These are phyloP conservation scores for Crematogaster levior DNA, from an alignment of 2,888 invertebrate species.

Conservation along the genomic window DNA sequence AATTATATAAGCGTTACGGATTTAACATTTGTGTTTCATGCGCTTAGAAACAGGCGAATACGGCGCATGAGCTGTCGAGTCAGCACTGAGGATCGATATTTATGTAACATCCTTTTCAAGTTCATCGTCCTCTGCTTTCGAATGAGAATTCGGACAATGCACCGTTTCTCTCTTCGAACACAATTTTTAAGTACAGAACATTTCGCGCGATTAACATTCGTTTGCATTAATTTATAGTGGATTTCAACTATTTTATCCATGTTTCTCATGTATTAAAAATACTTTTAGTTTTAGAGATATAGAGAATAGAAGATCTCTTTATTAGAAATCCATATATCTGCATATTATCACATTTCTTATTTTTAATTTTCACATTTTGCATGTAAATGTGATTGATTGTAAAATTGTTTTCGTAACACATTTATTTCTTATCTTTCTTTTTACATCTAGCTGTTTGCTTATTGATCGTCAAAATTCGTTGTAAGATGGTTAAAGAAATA, in stretches of 20 bases:
- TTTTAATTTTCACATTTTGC: background rate
- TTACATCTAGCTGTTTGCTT: background rate
- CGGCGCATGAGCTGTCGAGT: constrained; percentile 69
- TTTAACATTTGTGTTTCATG: background rate
- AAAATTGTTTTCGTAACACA: background rate
- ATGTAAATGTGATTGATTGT: background rate
- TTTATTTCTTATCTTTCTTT: background rate
- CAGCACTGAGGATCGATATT: constrained; percentile 71
- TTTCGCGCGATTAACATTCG: background rate
- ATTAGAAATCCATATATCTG: background rate
- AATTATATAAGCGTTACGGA: background rate
- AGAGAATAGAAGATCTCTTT: background rate
- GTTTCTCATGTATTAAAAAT: background rate
- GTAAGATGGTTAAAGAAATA: background rate
- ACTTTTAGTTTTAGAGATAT: background rate
- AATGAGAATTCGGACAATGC: constrained; percentile 26
- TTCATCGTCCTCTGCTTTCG: constrained; percentile 69
- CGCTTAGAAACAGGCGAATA: constrained; percentile 34
- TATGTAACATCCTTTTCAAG: constrained; percentile 63
- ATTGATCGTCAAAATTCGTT: constrained; percentile 12
- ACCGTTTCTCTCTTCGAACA: background rate
- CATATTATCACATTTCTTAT: background rate
- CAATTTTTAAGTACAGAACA: constrained; percentile 11
- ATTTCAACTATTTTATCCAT: background rate
- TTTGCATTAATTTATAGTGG: background rate